phyloP scores from a whole-genome alignment of 2,888 invertebrate species.

The Amphipoea oculea region DNA sequence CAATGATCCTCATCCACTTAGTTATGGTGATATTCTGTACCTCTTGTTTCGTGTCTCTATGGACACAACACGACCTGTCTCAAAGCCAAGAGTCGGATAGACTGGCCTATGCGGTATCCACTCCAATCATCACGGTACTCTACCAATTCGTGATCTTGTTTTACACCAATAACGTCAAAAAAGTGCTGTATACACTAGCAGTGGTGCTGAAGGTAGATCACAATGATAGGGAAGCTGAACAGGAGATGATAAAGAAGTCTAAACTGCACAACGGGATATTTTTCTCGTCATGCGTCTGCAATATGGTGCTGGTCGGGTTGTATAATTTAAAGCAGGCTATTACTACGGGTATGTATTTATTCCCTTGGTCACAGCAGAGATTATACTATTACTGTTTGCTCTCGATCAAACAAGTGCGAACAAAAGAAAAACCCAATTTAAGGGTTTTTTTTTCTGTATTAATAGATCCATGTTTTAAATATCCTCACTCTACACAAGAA shows the following conservation, averaged over 20 bases:
- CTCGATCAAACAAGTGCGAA: too few species aligned
- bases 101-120: conserved; percentile 29
- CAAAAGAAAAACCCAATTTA: too few species aligned
- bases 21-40: conserved; percentile 38
- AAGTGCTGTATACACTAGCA: conserved; percentile 28
- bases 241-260: conserved; percentile 44
- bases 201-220: conserved; percentile 38
- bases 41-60: conserved; percentile 39
- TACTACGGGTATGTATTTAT: too few species aligned
- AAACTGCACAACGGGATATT: conserved; percentile 42
- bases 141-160: conserved; percentile 45
- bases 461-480: too few species aligned
- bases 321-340: conserved; percentile 19
- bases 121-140: conserved; percentile 39
- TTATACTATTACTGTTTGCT: too few species aligned
- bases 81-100: conserved; percentile 40
- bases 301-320: conserved; percentile 40
- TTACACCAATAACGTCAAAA: conserved; percentile 30
- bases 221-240: conserved; percentile 39
- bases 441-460: too few species aligned
- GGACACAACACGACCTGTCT: conserved; percentile 41
- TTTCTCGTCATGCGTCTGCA: conserved; percentile 41
- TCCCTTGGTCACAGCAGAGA: too few species aligned
- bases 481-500: too few species aligned
- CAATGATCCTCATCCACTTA: conserved; percentile 32